Base-by-base conservation (phyloP, 2,888 invertebrate genomes). In the Octonoba sinensis region DNA sequence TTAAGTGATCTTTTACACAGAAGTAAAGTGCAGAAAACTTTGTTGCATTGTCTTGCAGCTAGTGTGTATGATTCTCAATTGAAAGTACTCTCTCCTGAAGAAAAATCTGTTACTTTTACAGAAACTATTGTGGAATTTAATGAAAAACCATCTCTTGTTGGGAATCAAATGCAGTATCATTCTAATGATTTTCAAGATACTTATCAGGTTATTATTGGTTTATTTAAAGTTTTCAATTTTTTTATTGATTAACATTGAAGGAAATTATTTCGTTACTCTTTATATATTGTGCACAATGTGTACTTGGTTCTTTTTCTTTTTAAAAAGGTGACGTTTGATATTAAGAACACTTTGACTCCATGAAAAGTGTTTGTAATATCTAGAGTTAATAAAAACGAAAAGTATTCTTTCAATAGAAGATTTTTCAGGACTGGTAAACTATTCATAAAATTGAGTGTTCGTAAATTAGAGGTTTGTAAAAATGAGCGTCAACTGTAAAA, bases 11-110 rank as follows among this genome's bases (percentile, higher is more conserved):
- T 86, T 85, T 89, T 95, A 86, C 90, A 91, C 3, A 92, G 93
- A 84, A 94, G 94, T 86, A 95, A 95, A 88, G 90, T 96, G 65
- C 95, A 96, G 88, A 95, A 95, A 87, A 93, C 94, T 27, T 91
- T 94, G 64, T 90, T 96, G 66, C 95, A 95, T 87, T 94, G 94
- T 87, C 89, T 95, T 22, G 91, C 95, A 67, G 93, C 95, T 3
- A 93, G 93, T 20, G 93, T 95, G 1, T 90, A 92, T 86, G 85
- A 85, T 73, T 85, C 84, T 18, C 84, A 84, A 60, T 66, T 57
- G 36, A 83, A 77, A 69, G 36, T 47, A 36, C 57, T 6, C 1
- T 51, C 56, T 56, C 59, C 54, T 36, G 67, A 72, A 56, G 84
- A 82, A 74, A 74, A 83, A 46, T 81, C 65, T 18, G 69, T 90